Conservation (phyloP, 1,140 invertebrate genomes). For the Zaprionus davidi region DNA sequence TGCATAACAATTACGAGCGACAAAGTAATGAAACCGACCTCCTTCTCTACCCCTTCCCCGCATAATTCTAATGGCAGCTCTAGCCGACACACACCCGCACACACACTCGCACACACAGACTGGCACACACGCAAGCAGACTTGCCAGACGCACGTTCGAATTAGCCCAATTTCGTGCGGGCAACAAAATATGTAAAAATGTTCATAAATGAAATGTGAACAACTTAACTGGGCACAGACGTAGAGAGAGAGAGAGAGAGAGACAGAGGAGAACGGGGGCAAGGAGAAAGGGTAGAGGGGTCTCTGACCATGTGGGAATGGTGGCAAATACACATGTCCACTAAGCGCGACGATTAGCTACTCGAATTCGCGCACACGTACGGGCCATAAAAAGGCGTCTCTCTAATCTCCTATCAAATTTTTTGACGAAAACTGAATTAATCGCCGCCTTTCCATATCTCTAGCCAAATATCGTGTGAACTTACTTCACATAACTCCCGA, state of each 20-base stretch:
- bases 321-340: constrained; percentile 37
- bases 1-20: constrained; percentile 70
- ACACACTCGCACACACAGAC: constrained; percentile 2
- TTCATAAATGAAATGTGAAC: constrained; percentile 81
- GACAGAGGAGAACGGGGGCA: constrained; percentile 22
- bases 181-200: constrained; percentile 72
- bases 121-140: constrained; percentile 29
- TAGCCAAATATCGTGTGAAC: constrained; percentile 73
- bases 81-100: constrained; percentile 24
- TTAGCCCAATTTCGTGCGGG: constrained; percentile 80
- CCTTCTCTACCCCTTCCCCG: constrained; percentile 11
- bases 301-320: constrained; percentile 49
- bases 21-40: constrained; percentile 57
- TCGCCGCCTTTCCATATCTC: constrained; percentile 48
- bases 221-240: constrained; percentile 21
- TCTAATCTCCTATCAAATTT: constrained; percentile 77
- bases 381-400: constrained; percentile 64
- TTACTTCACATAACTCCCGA: constrained; percentile 22
- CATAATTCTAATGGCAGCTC: constrained; percentile 69
- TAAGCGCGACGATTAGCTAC: constrained; percentile 74
- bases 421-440: constrained; percentile 1
- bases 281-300: constrained; percentile 9
- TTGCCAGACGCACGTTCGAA: constrained; percentile 78
- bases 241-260: not conserved
- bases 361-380: constrained; percentile 79